A percentile compares a stretch with the other conserved stretches of the same genome.
Evolutionary conservation across 2,113 vertebrate species (phyloP).

Genomic region (Marmota flaviventris): DNA sequence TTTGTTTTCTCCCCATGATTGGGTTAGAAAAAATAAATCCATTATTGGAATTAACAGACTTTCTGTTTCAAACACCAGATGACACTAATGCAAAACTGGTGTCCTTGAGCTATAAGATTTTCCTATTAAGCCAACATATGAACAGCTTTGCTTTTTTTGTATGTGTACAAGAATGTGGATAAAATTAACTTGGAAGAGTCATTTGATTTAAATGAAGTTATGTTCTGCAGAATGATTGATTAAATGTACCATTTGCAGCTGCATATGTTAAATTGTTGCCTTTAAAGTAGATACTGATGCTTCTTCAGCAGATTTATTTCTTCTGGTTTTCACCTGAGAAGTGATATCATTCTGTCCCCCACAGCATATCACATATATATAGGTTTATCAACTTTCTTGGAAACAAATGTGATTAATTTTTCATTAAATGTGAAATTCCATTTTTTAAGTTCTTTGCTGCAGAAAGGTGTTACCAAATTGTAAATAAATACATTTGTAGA

Average conservation of each 20-base stretch:
- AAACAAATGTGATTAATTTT: constrained; percentile 60
- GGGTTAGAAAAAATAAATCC: constrained; percentile 34
- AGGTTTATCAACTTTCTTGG: not conserved
- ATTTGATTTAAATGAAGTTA: constrained; percentile 61
- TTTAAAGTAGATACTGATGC: constrained; percentile 58
- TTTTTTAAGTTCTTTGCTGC: constrained; percentile 49
- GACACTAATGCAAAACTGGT: not conserved
- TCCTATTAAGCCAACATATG: constrained; percentile 7
- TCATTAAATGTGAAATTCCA: not conserved
- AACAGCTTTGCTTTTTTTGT: constrained; percentile 63
- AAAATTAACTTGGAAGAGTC: constrained; percentile 59
- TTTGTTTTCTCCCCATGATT: not conserved
- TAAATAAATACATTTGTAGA: constrained; percentile 32
- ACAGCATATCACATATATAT: not conserved
- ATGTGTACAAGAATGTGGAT: not conserved
- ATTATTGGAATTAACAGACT: constrained; percentile 46
- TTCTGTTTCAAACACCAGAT: constrained; percentile 12
- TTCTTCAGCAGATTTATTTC: constrained; percentile 66
- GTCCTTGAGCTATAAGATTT: constrained; percentile 6
- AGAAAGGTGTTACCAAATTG: constrained; percentile 48
- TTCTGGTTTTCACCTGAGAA: constrained; percentile 63
- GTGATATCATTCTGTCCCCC: constrained; percentile 46
- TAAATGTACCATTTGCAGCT: constrained; percentile 62
- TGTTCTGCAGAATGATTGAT: not conserved
- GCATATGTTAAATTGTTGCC: constrained; percentile 10